Base-by-base conservation (phyloP, 2,888 invertebrate species). In the Drymonia ruficornis region DNA sequence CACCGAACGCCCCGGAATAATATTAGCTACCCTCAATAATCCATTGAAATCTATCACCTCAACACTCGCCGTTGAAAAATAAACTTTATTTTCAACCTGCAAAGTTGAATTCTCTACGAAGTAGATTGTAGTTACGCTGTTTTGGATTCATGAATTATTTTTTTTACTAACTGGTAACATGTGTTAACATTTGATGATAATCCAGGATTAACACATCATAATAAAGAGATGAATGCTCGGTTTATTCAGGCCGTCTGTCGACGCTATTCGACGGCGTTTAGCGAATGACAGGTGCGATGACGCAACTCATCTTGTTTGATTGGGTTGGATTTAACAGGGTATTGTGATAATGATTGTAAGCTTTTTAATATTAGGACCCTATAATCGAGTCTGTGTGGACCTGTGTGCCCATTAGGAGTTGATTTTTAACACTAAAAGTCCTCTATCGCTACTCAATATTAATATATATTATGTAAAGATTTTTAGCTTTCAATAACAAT, bases 151-250 rank as follows among this genome's bases (percentile, higher is more conserved):
- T 49, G 40, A 55, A 55, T 59, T 55, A 62, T 68, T 80, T 91
- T 90, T 91, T 91, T 89, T 88, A 86, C 80, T 90, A 91, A 91
- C 91, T 89, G 86, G 89, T 87, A 91, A 92, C 92, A 92, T 91
- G 91, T 91, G 92, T 92, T 91, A 91, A 92, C 91, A 91, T 92
- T 92, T 91, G 89, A 87, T 87, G 90, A 87, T 92, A 92, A 92
- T 91, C 91, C 87, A 67, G 91, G 89, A 91, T 91, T 91, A 91
- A 91, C 92, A 91, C 91, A 87, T 91, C 89, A 91, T 92, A 92
- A 92, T 90, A 91, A 91, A 91, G 91, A 87, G 88, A 91, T 92
- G 91, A 91, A 89, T 87, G 74, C 83, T 79, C 79, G 79, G 91
- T 91, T 92, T 91, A 86, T 89, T 91, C 80, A 87, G 81, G 68